These are phyloP conservation scores for Nemoura dubitans DNA, from an alignment of 2,888 invertebrate species.

Conservation along the genomic window DNA sequence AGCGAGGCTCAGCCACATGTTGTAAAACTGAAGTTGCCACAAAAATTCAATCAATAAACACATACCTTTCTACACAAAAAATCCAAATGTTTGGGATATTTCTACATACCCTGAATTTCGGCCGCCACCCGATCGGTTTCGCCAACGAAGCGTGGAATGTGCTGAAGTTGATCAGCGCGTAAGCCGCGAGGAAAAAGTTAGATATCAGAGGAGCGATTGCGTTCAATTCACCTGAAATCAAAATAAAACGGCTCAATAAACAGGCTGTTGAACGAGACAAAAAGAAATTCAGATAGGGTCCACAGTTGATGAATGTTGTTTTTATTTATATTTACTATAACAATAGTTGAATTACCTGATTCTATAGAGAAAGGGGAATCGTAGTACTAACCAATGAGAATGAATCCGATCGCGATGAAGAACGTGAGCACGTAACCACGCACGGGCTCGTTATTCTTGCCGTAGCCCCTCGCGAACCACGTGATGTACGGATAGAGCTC, in stretches of 20 bases:
- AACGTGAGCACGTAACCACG: constrained; percentile 94
- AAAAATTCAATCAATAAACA: background rate
- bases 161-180: constrained; percentile 92
- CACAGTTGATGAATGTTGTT: too few species aligned
- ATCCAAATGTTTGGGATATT: too few species aligned
- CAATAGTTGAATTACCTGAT: too few species aligned
- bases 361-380: too few species aligned
- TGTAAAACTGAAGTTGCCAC: constrained; percentile 78
- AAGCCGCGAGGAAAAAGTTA: constrained; percentile 93
- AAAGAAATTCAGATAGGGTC: too few species aligned
- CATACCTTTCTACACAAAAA: too few species aligned
- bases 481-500: constrained; percentile 90
- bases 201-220: constrained; percentile 91
- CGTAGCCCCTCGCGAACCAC: constrained; percentile 89
- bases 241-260: constrained; percentile 30
- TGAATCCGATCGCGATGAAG: constrained; percentile 84
- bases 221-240: constrained; percentile 79
- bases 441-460: constrained; percentile 83
- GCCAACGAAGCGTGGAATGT: constrained; percentile 93
- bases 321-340: too few species aligned
- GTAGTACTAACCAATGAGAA: constrained; percentile 80
- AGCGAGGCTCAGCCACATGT: constrained; percentile 91
- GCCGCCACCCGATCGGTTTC: constrained; percentile 88
- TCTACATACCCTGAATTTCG: constrained; percentile 79
- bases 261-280: background rate